Evolutionary conservation across 1,140 invertebrate species (phyloP).

Genomic region (Calosoma granatense): DNA sequence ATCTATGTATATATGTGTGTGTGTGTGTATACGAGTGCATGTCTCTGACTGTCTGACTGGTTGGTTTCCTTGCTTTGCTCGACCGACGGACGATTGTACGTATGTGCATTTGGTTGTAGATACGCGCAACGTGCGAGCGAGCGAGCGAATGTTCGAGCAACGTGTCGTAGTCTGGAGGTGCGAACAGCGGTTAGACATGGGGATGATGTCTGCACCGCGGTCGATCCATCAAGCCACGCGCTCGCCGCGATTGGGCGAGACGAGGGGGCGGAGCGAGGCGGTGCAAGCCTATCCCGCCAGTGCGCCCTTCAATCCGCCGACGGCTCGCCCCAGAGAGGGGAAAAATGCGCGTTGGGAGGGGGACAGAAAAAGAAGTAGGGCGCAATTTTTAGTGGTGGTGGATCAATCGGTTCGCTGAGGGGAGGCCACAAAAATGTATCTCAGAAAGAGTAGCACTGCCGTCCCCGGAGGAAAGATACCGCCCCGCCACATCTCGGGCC

Average conservation of each 20-base stretch:
- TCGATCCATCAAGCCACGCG: conserved; percentile 26
- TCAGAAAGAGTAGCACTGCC: conserved; percentile 23
- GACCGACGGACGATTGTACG: conserved; percentile 13
- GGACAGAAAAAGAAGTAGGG: conserved; percentile 35
- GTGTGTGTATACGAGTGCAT: neutral
- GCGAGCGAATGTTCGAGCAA: conserved; percentile 1
- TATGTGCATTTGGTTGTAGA: neutral
- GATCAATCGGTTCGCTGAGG: conserved; percentile 27
- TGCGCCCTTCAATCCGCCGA: conserved; percentile 26
- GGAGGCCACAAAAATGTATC: conserved; percentile 29
- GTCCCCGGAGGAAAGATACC: conserved; percentile 26
- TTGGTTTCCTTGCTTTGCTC: conserved; percentile 8
- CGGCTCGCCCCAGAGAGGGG: conserved; percentile 38
- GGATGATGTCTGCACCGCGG: conserved; percentile 24
- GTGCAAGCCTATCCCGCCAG: conserved; percentile 35
- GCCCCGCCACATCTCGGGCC: conserved; percentile 3
- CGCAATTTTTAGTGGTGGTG: conserved; percentile 35
- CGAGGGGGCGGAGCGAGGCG: conserved; percentile 28
- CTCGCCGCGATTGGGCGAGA: conserved; percentile 29
- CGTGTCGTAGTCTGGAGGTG: conserved; percentile 19
- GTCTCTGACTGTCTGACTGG: neutral
- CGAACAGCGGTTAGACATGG: conserved; percentile 22
- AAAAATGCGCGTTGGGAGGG: conserved; percentile 39
- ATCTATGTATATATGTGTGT: no score
- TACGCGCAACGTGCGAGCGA: neutral